Evolutionary conservation across 2,113 vertebrate species (phyloP).

Genomic region (Myanophis thanlyinensis): DNA sequence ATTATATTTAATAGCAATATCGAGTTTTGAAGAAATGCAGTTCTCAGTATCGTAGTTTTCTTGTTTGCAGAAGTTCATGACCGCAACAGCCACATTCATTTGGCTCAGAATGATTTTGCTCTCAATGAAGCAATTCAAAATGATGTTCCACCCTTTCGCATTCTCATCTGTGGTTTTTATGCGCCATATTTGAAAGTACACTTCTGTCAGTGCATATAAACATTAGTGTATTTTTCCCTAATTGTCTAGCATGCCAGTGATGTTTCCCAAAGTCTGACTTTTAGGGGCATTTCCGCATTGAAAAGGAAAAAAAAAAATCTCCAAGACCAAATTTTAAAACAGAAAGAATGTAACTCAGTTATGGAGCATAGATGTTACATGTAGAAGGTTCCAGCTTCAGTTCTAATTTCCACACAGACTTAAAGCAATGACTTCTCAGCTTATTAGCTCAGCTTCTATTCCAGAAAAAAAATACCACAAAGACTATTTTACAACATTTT

Average conservation of each 20-base stretch:
- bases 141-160: slow-evolving; percentile 26
- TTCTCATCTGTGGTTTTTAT: slow-evolving; percentile 32
- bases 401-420: too few species aligned
- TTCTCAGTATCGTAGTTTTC: slow-evolving; percentile 39
- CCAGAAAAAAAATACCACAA: not conserved
- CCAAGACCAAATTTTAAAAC: not conserved
- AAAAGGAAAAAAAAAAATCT: too few species aligned
- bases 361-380: not conserved
- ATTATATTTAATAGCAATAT: slow-evolving; percentile 50
- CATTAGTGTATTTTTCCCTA: not conserved
- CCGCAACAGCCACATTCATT: slow-evolving; percentile 36
- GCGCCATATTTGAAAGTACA: slow-evolving; percentile 41
- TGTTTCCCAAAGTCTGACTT: not conserved
- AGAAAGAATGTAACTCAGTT: not conserved
- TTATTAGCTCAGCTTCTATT: not conserved
- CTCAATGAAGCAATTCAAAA: slow-evolving; percentile 43
- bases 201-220: slow-evolving; percentile 17
- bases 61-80: slow-evolving; percentile 39
- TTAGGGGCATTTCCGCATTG: not conserved
- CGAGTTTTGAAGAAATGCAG: slow-evolving; percentile 40
- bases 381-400: not conserved
- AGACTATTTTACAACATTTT: not conserved
- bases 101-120: slow-evolving; percentile 17
- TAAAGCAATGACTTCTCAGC: too few species aligned
- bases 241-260: not conserved